Evolutionary conservation across 2,888 invertebrate genomes (phyloP).

Genomic region (Coremacera marginata): DNA sequence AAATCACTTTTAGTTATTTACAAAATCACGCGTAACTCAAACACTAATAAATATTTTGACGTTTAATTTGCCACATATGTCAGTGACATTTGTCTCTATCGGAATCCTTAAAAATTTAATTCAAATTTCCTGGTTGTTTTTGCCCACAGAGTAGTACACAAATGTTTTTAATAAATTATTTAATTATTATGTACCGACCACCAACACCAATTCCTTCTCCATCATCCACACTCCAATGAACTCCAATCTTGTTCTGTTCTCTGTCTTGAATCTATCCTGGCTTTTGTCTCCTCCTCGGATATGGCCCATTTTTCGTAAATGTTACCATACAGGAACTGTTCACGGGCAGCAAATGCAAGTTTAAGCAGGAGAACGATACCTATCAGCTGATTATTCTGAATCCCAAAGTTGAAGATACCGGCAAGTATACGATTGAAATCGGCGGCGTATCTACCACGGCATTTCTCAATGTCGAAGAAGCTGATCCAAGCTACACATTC

Average conservation of each 20-base stretch:
- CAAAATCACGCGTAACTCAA: too few species aligned
- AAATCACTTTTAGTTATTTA: too few species aligned
- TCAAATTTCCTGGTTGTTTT: too few species aligned
- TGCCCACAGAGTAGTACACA: too few species aligned
- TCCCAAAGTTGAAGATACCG: slow-evolving; percentile 96
- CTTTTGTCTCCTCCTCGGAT: background rate
- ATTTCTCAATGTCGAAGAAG: slow-evolving; percentile 96
- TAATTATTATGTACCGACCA: background rate
- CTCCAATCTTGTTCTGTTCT: background rate
- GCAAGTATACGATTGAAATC: slow-evolving; percentile 96
- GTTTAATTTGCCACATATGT: too few species aligned
- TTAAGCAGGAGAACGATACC: slow-evolving; percentile 90
- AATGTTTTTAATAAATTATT: background rate
- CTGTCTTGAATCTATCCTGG: slow-evolving; percentile 7
- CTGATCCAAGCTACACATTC: slow-evolving; percentile 94
- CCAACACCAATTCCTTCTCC: background rate
- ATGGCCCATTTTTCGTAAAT: background rate
- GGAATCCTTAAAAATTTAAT: too few species aligned
- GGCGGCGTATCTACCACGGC: slow-evolving; percentile 89
- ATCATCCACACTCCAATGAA: background rate
- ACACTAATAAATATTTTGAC: too few species aligned
- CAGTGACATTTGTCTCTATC: too few species aligned
- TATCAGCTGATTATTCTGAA: slow-evolving; percentile 90
- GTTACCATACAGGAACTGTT: slow-evolving; percentile 85
- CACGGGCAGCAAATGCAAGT: slow-evolving; percentile 95